A percentile compares a stretch with the other conserved stretches of the same genome.
Conservation (phyloP, 2,888 invertebrate species). For the Amaurobius ferox region DNA sequence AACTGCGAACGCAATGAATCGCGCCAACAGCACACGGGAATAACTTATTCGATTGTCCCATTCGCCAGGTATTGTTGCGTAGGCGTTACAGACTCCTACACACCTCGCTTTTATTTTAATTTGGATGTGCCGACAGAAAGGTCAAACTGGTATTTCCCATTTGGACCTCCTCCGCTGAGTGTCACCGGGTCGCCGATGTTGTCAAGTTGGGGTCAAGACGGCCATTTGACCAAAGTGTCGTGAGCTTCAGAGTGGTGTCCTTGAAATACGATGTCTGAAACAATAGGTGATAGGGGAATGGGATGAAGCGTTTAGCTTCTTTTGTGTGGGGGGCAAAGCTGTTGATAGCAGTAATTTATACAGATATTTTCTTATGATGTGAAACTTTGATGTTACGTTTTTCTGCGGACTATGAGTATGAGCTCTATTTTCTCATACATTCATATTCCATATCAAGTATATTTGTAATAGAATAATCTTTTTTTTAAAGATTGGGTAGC, state of each 20-base stretch:
- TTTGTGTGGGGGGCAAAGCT: background rate
- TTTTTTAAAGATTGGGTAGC: too few species aligned
- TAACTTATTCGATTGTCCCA: conserved; percentile 31
- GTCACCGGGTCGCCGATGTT: background rate
- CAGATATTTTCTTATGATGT: too few species aligned
- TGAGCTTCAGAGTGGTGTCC: background rate
- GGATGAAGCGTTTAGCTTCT: background rate
- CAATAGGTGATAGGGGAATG: background rate
- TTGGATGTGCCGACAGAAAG: background rate
- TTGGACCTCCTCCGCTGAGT: background rate
- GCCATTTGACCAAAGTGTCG: background rate
- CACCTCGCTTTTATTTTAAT: conserved; percentile 13
- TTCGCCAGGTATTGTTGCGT: conserved; percentile 24
- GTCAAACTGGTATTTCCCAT: background rate
- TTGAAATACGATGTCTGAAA: background rate
- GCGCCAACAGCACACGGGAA: conserved; percentile 27
- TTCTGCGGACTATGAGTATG: too few species aligned
- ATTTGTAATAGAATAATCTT: too few species aligned
- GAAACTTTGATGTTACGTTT: too few species aligned
- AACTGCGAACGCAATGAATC: background rate
- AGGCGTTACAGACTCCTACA: conserved; percentile 14
- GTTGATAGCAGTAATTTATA: too few species aligned
- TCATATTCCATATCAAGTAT: too few species aligned
- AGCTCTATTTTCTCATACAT: too few species aligned
- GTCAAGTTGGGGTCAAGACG: background rate